Evolutionary conservation across 1,140 invertebrate genomes (phyloP), one percentile per base, ranked within the genome.

Genomic region (Amyelois transitella): DNA sequence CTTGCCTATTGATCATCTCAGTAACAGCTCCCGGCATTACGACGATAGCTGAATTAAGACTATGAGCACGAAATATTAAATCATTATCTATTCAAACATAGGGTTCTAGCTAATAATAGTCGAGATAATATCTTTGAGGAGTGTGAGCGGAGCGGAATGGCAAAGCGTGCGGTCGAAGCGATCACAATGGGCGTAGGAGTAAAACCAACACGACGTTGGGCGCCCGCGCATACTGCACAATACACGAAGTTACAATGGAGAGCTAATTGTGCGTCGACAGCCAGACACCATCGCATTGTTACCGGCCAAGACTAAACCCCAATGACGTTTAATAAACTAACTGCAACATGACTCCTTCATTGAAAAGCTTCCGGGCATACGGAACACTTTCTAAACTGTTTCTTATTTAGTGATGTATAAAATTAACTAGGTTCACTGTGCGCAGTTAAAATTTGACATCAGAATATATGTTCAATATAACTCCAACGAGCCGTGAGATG

Each of bases 181-280:
- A 67, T 66, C 68, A 81, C 75, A 81, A 81, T 77, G 62, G 71
- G 67, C 69, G 81, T 83, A 80, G 81, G 79, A 69, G 79, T 75
- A 66, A 67, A 75, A 74, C 68, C 68, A 77, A 75, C 76, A 70
- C 45, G 53, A 44, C 49, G 53, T 2, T 49, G 50, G 53, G 73
- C 73, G 72, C 77, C 73, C 72, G 69, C 70, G 72, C 72, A 68
- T 61, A 53, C 24, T 54, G 54, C 56, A 73, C 71, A 72, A 70
- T 75, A 54, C 63, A 50, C 43, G 43, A 43, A 43, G 51, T 62
- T n/a, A 85, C 81, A 85, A 83, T 83, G 61, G 74, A 55, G 50
- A 50, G 69, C 77, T 86, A 82, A 86, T 86, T 86, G 79, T 82
- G 66, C 76, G 76, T 71, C 77, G 79, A 86, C 82, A 81, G 66